A percentile compares a stretch with the other conserved stretches of the same genome.
Conservation (phyloP, 64 coral and sea anemone species). For the Cladopsammia gracilis region DNA sequence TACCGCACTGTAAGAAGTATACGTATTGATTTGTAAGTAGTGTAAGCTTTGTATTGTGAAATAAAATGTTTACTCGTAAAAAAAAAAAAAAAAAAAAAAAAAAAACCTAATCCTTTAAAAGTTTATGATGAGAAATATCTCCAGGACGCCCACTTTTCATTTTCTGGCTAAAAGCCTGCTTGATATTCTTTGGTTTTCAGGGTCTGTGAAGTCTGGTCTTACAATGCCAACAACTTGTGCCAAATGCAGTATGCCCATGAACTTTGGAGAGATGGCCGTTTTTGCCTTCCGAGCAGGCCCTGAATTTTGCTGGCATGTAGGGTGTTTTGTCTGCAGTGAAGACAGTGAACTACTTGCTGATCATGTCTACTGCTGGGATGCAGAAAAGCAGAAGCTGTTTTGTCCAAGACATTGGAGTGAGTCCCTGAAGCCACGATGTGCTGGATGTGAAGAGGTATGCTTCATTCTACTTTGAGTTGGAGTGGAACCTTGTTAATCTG, state of each 20-base stretch:
- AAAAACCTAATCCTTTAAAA: no score
- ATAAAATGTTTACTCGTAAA: no score
- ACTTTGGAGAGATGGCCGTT: constrained; percentile 89
- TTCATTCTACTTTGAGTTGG: not conserved
- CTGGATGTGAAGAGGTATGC: constrained; percentile 97
- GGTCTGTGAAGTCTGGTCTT: constrained; percentile 67
- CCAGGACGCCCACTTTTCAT: no score
- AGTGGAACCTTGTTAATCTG: not conserved
- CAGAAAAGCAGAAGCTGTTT: constrained; percentile 55
- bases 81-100: no score
- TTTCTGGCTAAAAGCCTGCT: no score
- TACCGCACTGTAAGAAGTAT: no score
- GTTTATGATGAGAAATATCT: no score
- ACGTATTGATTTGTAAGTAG: no score
- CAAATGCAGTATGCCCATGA: constrained; percentile 70
- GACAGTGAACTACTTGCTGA: constrained; percentile 88
- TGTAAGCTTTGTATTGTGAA: no score
- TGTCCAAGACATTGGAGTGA: constrained; percentile 92
- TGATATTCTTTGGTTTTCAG: constrained; percentile 10
- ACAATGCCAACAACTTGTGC: constrained; percentile 52
- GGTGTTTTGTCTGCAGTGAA: constrained; percentile 88
- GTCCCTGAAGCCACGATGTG: constrained; percentile 86
- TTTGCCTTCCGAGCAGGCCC: constrained; percentile 83
- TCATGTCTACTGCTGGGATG: constrained; percentile 81
- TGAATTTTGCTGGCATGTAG: constrained; percentile 81